A percentile compares a stretch with the other conserved stretches of the same genome.
Evolutionary conservation across 1,140 invertebrate species (phyloP).

Genomic region (Holotrichia oblita): DNA sequence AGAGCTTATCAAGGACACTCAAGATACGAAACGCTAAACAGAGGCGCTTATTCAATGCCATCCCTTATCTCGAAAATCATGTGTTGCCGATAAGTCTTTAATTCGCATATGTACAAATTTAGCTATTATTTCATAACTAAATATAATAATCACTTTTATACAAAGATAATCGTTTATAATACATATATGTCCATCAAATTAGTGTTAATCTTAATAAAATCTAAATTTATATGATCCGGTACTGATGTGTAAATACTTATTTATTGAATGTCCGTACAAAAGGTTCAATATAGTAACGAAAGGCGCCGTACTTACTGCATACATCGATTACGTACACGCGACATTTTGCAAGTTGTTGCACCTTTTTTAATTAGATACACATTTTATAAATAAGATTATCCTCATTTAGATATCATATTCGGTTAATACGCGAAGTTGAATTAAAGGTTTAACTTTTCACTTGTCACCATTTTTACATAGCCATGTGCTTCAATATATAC

Average conservation of each 20-base stretch:
- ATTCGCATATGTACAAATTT: neutral
- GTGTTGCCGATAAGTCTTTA: neutral
- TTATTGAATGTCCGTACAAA: neutral
- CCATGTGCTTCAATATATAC: neutral
- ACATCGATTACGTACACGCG: conserved; percentile 12
- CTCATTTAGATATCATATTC: neutral
- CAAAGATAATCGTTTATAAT: neutral
- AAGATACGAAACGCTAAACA: neutral
- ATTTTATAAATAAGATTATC: neutral
- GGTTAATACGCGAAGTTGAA: neutral
- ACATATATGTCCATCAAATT: conserved; percentile 2
- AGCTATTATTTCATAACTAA: neutral
- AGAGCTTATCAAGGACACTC: neutral
- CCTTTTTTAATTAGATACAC: neutral
- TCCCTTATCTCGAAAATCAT: conserved; percentile 1
- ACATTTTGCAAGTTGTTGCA: neutral
- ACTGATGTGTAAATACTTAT: conserved; percentile 8
- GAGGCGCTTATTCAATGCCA: neutral
- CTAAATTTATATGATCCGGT: neutral
- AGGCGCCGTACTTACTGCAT: neutral
- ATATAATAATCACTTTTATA: neutral
- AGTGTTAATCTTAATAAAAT: conserved; percentile 10
- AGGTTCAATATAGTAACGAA: neutral
- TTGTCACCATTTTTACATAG: neutral
- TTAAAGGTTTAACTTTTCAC: conserved; percentile 9